Evolutionary conservation across 2,888 invertebrate genomes (phyloP), one percentile per base, ranked within the genome.

Genomic region (Unio pictorum): DNA sequence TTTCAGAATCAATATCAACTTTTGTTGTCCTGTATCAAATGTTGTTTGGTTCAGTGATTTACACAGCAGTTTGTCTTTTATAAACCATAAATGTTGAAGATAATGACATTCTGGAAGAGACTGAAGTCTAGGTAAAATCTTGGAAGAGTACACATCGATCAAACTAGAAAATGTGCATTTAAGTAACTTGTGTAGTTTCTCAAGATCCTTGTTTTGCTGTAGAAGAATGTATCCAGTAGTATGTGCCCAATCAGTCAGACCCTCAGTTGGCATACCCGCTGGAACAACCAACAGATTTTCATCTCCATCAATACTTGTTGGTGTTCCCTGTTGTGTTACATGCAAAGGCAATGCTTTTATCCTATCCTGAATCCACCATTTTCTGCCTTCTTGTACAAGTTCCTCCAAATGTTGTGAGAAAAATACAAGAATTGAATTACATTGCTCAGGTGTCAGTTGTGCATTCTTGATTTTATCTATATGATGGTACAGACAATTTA

Each of bases 171-270:
- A 34, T 20, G 54, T 20, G 11, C 67, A 55, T 7, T 63, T 28
- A 15, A 71, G 55, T 59, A 56, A 69, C 1, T 64, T 30, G 26
- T 65, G 55, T n/a, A 73, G 54, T 0, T 26, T 11, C 30, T 28
- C 30, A 3, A 64, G 28, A 17, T 20, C n/a, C 18, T 61, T 20
- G 17, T 68, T 67, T 8, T 71, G 55, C 30, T 69, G 23, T 20
- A 79, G 59, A 15, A 77, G 57, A 15, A 66, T 61, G 30, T 67
- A 68, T 0, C 59, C 58, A 15, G 72, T 64, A 17, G n/a, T 11
- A 55, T 56, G 15, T 15, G 74, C 76, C 73, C 73, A 75, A 57
- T 61, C 61, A 56, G 71, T 55, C 4, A 76, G 61, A 45, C 79
- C 76, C n/a, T 66, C 66, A 54, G 54, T 1, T 28, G 74, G 74